These are phyloP conservation scores for Rhagium mordax DNA, from an alignment of 2,888 invertebrate genomes.

Conservation along the genomic window DNA sequence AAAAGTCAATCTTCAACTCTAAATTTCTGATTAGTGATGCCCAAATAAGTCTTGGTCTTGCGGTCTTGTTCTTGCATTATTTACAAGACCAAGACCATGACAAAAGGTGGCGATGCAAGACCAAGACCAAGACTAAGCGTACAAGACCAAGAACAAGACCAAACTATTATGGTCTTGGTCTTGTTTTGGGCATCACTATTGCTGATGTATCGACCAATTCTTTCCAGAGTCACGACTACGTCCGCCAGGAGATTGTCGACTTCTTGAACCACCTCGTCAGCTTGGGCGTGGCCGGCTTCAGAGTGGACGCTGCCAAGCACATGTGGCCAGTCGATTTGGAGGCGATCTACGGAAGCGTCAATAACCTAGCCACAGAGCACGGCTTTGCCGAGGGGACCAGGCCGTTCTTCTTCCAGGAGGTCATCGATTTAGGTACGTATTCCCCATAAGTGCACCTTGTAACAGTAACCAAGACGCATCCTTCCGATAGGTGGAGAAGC, in stretches of 20 bases:
- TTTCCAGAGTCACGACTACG: conserved; percentile 73
- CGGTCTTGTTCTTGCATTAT: no score
- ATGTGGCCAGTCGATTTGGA: conserved; percentile 74
- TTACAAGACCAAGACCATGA: no score
- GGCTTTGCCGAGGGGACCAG: conserved; percentile 77
- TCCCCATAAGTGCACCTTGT: no score
- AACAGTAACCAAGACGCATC: no score
- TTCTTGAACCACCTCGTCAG: conserved; percentile 72
- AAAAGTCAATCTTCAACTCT: no score
- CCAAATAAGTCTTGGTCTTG: no score
- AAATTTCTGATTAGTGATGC: no score
- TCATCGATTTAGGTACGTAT: conserved; percentile 76
- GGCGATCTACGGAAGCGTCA: conserved; percentile 71
- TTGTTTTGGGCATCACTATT: no score
- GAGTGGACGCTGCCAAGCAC: conserved; percentile 72
- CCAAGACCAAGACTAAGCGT: no score
- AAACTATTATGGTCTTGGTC: no score
- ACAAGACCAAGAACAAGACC: neutral
- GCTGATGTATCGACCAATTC: no score
- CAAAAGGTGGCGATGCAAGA: no score
- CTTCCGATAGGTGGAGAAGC: conserved; percentile 63
- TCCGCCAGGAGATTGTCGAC: conserved; percentile 69
- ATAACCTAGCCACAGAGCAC: conserved; percentile 75
- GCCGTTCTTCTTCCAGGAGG: conserved; percentile 83
- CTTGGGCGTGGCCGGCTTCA: conserved; percentile 74